Conservation (phyloP, 2,888 invertebrate species). For the Labia minor region DNA sequence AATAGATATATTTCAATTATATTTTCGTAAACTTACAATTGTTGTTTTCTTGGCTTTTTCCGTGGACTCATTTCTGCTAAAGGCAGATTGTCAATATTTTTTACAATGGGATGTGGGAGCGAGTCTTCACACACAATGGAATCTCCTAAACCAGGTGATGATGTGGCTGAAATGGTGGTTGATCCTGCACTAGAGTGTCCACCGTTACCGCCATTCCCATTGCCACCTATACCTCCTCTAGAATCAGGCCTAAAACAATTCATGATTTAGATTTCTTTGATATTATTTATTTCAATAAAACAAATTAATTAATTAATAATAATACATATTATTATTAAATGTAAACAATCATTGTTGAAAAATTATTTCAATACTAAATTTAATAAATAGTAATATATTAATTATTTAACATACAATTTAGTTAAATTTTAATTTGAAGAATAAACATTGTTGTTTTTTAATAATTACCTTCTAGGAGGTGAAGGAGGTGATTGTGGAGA, state of each 20-base stretch:
- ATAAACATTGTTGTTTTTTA: too few relatives aligned
- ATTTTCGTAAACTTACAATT: slow-evolving; percentile 56
- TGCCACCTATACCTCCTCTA: not conserved
- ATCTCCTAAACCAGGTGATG: slow-evolving; percentile 61
- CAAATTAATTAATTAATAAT: not conserved
- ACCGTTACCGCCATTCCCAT: slow-evolving; percentile 26
- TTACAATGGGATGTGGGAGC: slow-evolving; percentile 24
- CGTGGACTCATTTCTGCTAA: slow-evolving; percentile 60
- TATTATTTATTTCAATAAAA: too few relatives aligned
- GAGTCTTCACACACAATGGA: slow-evolving; percentile 29
- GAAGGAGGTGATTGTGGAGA: slow-evolving; percentile 29
- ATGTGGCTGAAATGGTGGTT: slow-evolving; percentile 78
- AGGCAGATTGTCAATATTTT: slow-evolving; percentile 40
- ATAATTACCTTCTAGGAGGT: slow-evolving; percentile 25
- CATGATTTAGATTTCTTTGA: not conserved
- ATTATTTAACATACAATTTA: too few relatives aligned
- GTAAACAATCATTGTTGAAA: too few relatives aligned
- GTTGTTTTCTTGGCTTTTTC: slow-evolving; percentile 85
- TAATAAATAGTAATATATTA: too few relatives aligned
- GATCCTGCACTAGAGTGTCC: slow-evolving; percentile 53
- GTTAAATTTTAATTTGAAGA: too few relatives aligned
- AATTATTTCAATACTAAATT: too few relatives aligned
- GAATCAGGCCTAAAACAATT: slow-evolving; percentile 23
- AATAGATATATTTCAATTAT: too few relatives aligned
- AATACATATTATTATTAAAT: slow-evolving; percentile 33